Base-by-base conservation (phyloP, 1,140 invertebrate species). In the Hycleus phaleratus region DNA sequence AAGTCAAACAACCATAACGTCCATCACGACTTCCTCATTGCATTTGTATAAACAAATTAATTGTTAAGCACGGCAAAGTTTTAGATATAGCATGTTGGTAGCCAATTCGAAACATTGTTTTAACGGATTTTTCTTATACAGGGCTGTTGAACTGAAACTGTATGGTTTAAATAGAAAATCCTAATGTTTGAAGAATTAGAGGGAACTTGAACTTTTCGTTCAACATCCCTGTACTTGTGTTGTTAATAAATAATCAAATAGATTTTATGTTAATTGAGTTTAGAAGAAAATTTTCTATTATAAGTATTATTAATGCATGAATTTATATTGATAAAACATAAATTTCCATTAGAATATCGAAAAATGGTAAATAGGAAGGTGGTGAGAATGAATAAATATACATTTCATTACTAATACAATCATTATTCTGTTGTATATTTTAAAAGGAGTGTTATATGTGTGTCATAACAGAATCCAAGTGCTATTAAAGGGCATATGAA, bases 21-120 rank as follows among this genome's bases (percentile, higher is more conserved):
- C 51, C 51, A 53, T 53, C 42, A 32, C 42, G 38, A 53, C 51
- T 53, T 53, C 51, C 51, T 53, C 43, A 53, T 53, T 45, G 51
- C 51, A 26, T 46, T 25, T 38, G 51, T 45, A 53, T 45, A 53
- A 53, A 53, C 51, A 53, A 53, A 53, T 53, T 53, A 53, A 53
- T 53, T 53, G 46, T 45, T 46, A 45, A 42, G 51, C 51, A 53
- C 46, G 26, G 26, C 43, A 45, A 32, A n/a, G 25, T 46, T 12
- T 53, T 10, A 32, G 18, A n/a, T 38, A 42, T 45, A 24, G 51
- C 51, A 32, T 32, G 51, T 25, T 46, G 51, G 18, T 32, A 38
- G 46, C 24, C 24, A 47, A 32, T 32, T 5, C 32, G 4, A 18
- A 32, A 5, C 32, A 7, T 32, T 32, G 7, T 32, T 32, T 32